Percentiles rank a stretch among this genome's conserved stretches.
Evolutionary conservation across 2,888 invertebrate genomes (phyloP).

Genomic region (Agriopis aurantiaria): DNA sequence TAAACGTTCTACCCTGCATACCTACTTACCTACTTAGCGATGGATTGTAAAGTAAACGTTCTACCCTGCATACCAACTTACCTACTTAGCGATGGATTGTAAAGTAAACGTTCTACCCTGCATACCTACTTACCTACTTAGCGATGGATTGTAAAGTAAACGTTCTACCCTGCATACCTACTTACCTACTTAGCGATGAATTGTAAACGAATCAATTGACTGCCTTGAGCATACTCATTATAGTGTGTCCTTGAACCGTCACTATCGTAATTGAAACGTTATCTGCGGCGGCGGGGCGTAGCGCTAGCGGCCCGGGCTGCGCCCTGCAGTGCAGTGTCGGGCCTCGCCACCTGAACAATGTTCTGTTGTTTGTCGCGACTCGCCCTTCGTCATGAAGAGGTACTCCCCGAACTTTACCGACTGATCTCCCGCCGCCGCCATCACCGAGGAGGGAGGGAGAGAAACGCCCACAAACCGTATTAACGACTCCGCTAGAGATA

Average conservation of each 20-base stretch:
- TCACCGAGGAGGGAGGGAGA: too few species aligned
- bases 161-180: too few species aligned
- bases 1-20: too few species aligned
- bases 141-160: not conserved
- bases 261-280: conserved; percentile 34
- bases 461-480: too few species aligned
- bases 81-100: not conserved
- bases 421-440: not conserved
- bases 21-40: not conserved
- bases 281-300: not conserved
- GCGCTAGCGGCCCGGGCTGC: not conserved
- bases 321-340: not conserved
- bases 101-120: not conserved
- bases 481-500: too few species aligned
- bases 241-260: conserved; percentile 22
- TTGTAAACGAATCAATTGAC: conserved; percentile 2
- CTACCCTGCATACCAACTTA: too few species aligned
- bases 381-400: conserved; percentile 48
- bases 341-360: conserved; percentile 39
- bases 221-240: conserved; percentile 5
- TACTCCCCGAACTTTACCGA: conserved; percentile 22
- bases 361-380: conserved; percentile 58
- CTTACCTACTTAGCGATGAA: not conserved
- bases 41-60: conserved; percentile 3
- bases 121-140: not conserved